Percentiles rank a stretch among this genome's conserved stretches.
Evolutionary conservation across 1,140 invertebrate species (phyloP).

Genomic region (Saccostrea echinata): DNA sequence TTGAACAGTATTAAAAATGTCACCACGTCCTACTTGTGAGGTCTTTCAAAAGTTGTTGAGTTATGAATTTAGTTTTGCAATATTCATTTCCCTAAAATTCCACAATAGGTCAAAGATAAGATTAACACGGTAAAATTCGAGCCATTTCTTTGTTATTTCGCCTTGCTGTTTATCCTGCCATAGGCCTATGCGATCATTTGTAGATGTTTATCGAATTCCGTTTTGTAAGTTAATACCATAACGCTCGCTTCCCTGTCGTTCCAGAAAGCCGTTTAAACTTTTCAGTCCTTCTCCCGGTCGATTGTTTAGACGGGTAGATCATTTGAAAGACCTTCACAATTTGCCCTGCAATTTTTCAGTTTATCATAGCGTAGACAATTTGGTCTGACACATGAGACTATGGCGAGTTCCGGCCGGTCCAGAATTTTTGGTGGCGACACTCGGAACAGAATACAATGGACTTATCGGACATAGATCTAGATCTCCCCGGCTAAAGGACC

Average conservation of each 20-base stretch:
- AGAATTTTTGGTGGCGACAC: neutral
- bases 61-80: slow-evolving; percentile 30
- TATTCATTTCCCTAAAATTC: slow-evolving; percentile 15
- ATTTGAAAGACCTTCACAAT: slow-evolving; percentile 16
- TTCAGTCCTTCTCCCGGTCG: neutral
- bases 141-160: slow-evolving; percentile 18
- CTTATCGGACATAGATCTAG: slow-evolving; percentile 16
- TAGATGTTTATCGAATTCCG: slow-evolving; percentile 19
- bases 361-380: slow-evolving; percentile 25
- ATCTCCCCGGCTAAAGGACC: neutral
- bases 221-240: neutral
- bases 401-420: slow-evolving; percentile 3
- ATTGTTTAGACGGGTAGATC: slow-evolving; percentile 14
- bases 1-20: neutral
- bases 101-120: slow-evolving; percentile 23
- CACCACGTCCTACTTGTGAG: too few relatives aligned
- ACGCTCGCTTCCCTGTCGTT: neutral
- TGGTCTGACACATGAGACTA: neutral
- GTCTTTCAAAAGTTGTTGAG: neutral
- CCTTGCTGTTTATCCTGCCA: neutral
- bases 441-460: neutral
- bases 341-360: slow-evolving; percentile 1
- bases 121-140: neutral
- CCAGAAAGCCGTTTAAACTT: slow-evolving; percentile 14
- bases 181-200: neutral